A percentile compares a stretch with the other conserved stretches of the same genome.
Evolutionary conservation across 1,140 invertebrate species (phyloP).

Genomic region (Atta cephalotes): DNA sequence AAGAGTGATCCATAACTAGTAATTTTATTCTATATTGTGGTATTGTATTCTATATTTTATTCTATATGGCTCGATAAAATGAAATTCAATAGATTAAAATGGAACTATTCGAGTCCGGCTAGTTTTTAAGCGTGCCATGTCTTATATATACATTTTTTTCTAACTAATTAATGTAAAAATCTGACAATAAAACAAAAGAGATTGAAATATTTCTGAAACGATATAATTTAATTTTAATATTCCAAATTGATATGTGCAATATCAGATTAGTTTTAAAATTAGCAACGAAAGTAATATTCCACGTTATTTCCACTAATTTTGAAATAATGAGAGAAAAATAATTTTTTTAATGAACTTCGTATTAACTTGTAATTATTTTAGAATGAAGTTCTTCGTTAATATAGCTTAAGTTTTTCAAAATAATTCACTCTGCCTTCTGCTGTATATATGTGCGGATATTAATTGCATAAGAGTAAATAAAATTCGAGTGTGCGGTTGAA

Average conservation of each 20-base stretch:
- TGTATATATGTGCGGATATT: too few relatives aligned
- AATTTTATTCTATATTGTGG: too few relatives aligned
- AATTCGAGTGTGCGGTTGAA: constrained; percentile 19
- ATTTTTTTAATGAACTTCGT: constrained; percentile 3
- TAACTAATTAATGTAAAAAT: neutral
- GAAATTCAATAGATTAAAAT: too few relatives aligned
- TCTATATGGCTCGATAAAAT: too few relatives aligned
- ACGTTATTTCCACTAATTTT: constrained; percentile 5
- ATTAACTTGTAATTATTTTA: constrained; percentile 21
- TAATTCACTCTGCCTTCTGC: neutral
- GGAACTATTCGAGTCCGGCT: too few relatives aligned
- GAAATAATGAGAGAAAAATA: neutral
- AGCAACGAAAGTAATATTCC: neutral
- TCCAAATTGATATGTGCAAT: neutral
- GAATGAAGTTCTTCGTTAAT: neutral
- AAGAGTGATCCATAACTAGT: too few relatives aligned
- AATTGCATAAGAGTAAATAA: neutral
- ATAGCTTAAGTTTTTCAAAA: neutral
- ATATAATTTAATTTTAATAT: neutral
- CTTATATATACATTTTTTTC: too few relatives aligned
- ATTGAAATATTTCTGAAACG: neutral
- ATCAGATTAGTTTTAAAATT: constrained; percentile 24
- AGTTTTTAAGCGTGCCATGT: too few relatives aligned
- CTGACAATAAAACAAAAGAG: neutral
- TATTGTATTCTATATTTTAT: too few relatives aligned